Conservation (phyloP, 92 coral and sea anemone species). For the Plumapathes pennacea region DNA sequence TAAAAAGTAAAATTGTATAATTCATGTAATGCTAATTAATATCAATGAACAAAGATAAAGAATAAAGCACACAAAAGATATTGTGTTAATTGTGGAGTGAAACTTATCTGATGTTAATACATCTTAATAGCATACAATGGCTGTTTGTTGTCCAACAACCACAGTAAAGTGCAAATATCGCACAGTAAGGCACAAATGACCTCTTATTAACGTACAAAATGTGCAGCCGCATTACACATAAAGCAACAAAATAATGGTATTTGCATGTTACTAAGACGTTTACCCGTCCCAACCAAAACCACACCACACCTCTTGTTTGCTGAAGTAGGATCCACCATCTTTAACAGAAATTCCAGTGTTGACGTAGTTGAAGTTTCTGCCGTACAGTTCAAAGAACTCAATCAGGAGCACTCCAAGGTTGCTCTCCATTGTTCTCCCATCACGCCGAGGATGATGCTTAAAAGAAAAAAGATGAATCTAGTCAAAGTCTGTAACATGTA, state of each 20-base stretch:
- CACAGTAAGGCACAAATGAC: too few species aligned
- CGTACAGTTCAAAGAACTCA: constrained; percentile 96
- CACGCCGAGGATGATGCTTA: constrained; percentile 65
- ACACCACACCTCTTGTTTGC: constrained; percentile 79
- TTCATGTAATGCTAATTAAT: too few species aligned
- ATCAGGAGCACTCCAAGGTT: constrained; percentile 91
- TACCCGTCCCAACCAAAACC: neutral
- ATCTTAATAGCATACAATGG: too few species aligned
- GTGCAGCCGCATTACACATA: neutral
- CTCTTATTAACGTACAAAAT: neutral
- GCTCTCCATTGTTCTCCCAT: constrained; percentile 33
- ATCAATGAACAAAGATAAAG: too few species aligned
- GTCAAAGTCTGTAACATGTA: too few species aligned
- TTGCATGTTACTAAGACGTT: neutral
- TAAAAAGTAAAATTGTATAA: too few species aligned
- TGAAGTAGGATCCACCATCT: constrained; percentile 87
- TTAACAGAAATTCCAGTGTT: constrained; percentile 83
- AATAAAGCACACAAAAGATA: too few species aligned
- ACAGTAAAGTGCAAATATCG: too few species aligned
- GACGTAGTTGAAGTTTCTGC: constrained; percentile 76
- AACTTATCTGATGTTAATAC: too few species aligned
- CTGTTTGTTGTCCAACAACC: too few species aligned
- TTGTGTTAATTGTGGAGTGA: too few species aligned
- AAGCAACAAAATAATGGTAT: neutral
- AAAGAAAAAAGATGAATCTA: neutral